These are phyloP conservation scores for Rhizoglyphus robini DNA, from an alignment of 1,140 invertebrate genomes.

Conservation along the genomic window DNA sequence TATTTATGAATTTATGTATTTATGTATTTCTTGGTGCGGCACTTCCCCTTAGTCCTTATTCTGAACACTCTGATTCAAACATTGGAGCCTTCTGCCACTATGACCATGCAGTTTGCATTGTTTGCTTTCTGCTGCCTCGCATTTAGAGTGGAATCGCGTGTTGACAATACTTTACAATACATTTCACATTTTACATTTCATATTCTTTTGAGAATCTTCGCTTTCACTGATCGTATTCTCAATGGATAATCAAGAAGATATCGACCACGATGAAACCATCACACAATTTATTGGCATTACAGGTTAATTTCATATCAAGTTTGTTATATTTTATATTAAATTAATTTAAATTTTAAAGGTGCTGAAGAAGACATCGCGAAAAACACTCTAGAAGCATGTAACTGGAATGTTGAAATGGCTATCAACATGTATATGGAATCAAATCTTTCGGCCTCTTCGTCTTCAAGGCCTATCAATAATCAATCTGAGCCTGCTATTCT, in stretches of 20 bases:
- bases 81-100: background rate
- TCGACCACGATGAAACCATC: constrained; percentile 12
- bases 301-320: background rate
- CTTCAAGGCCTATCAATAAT: background rate
- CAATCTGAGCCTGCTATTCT: background rate
- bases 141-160: background rate
- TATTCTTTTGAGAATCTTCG: too few species aligned
- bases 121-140: background rate
- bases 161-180: too few species aligned
- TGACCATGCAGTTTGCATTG: background rate
- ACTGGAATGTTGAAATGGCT: constrained; percentile 41
- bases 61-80: background rate
- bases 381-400: constrained; percentile 39
- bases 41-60: too few species aligned
- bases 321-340: constrained; percentile 15
- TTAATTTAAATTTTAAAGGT: constrained; percentile 20
- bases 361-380: constrained; percentile 29
- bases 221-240: too few species aligned
- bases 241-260: constrained; percentile 1
- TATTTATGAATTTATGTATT: too few species aligned
- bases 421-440: constrained; percentile 44
- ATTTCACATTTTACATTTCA: too few species aligned
- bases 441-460: constrained; percentile 7
- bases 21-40: too few species aligned
- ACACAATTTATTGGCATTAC: constrained; percentile 17